Conservation (phyloP, 2,797 vertebrate species). For the Oophaga sylvatica region DNA sequence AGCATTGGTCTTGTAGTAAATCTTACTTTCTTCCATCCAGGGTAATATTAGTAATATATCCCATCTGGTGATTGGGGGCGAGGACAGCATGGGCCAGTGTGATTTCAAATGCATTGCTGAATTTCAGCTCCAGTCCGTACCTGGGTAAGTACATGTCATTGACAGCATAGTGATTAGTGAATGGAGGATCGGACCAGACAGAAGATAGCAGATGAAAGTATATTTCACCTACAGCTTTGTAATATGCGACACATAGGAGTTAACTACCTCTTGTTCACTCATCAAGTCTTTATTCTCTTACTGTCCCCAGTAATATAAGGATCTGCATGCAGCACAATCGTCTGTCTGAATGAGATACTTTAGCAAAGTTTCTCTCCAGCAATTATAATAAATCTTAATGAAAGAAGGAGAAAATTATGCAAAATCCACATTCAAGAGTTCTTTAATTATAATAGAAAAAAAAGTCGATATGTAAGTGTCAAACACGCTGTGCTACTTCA, state of each 20-base stretch:
- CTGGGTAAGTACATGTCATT: too few species aligned
- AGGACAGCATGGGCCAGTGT: too few species aligned
- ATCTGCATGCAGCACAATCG: neutral
- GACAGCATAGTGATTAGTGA: too few species aligned
- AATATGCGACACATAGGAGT: neutral
- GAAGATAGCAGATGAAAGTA: neutral
- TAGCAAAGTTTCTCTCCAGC: conserved; percentile 32
- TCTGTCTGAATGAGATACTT: conserved; percentile 18
- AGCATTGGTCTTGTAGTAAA: too few species aligned
- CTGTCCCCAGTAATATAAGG: conserved; percentile 29
- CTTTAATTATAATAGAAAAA: conserved; percentile 58
- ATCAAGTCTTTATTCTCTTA: conserved; percentile 17
- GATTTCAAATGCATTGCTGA: too few species aligned
- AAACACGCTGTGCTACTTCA: conserved; percentile 55
- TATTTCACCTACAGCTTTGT: neutral
- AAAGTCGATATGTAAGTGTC: conserved; percentile 51
- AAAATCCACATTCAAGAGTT: conserved; percentile 54
- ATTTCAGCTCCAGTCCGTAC: too few species aligned
- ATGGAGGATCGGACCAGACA: too few species aligned
- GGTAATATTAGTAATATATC: too few species aligned
- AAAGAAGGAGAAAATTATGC: conserved; percentile 52
- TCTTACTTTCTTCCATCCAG: too few species aligned
- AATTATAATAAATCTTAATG: conserved; percentile 57
- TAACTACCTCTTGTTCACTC: conserved; percentile 20
- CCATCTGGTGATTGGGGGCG: too few species aligned